Base-by-base conservation (phyloP, 2,797 vertebrate genomes). In the Falco peregrinus region DNA sequence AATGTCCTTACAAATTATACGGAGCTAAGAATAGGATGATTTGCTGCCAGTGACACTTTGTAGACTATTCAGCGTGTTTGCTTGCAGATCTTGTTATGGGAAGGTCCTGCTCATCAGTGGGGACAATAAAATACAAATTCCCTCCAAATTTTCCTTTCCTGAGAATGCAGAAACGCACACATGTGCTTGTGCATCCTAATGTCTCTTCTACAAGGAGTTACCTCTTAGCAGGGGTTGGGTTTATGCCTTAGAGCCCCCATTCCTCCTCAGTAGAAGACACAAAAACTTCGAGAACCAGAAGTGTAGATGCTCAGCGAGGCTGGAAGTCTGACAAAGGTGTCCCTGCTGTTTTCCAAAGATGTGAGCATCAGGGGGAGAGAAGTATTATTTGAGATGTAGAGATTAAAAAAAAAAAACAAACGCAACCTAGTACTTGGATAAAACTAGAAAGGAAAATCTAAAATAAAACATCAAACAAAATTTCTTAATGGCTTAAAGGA, bases 171-270 rank as follows among this genome's bases (percentile, higher is more conserved):
- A 11, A 45, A 33, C 5, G 14, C 14, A 14, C 4, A 20, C 2
- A 1, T 0, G 1, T 29, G 21, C 10, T 4, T 3, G 5, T n/a
- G 9, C 10, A 9, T n/a, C 37, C 26, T 39, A 29, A 11, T 9
- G 7, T 18, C 56, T 74, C 75, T 59, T 16, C 68, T 54, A 6
- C 54, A 14, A 11, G 15, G n/a, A 48, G 39, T 10, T 57, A 57
- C 5, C 43, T 51, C 35, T 61, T 53, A 77, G 61, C 5, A 90
- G 51, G 39, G 18, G 2, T 35, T 71, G 54, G 5, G 7, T 57
- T 89, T 57, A 4, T 45, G n/a, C 37, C n/a, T 68, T 26, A 13
- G 16, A 75, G 67, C 22, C 24, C 24, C 60, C 5, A 1, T 5
- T 76, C 19, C 45, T 67, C 22, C 74, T 45, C 59, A 41, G n/a